These are phyloP conservation scores for Scaptomyza montana DNA, from an alignment of 1,140 invertebrate species.

Conservation along the genomic window DNA sequence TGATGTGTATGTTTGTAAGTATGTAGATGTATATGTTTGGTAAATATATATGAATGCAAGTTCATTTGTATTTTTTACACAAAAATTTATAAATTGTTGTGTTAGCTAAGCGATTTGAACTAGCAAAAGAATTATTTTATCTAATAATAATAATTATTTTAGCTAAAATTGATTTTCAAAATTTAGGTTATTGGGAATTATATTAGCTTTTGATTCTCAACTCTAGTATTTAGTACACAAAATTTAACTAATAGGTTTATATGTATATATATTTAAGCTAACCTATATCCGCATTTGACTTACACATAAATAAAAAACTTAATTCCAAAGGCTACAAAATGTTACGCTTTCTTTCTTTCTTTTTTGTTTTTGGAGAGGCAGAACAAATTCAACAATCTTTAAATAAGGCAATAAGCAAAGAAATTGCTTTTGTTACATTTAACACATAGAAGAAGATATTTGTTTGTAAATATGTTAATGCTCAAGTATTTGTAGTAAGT, in stretches of 20 bases:
- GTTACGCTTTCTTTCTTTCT: neutral
- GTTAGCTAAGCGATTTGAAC: slow-evolving; percentile 45
- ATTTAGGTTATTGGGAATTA: slow-evolving; percentile 30
- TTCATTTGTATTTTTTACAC: slow-evolving; percentile 51
- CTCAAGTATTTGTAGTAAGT: slow-evolving; percentile 39
- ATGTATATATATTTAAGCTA: slow-evolving; percentile 60
- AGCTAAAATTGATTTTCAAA: slow-evolving; percentile 43
- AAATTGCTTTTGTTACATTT: slow-evolving; percentile 45
- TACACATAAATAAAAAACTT: slow-evolving; percentile 59
- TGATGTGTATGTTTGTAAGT: slow-evolving; percentile 6
- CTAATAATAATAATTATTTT: slow-evolving; percentile 58
- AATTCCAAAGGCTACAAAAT: slow-evolving; percentile 63
- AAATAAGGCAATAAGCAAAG: slow-evolving; percentile 64
- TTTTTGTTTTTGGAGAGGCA: slow-evolving; percentile 15
- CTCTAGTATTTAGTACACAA: slow-evolving; percentile 49
- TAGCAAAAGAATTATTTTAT: slow-evolving; percentile 34
- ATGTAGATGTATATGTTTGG: slow-evolving; percentile 6
- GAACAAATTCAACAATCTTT: slow-evolving; percentile 65
- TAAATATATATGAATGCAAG: slow-evolving; percentile 22
- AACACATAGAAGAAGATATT: slow-evolving; percentile 49
- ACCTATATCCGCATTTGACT: slow-evolving; percentile 49
- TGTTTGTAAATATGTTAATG: slow-evolving; percentile 16
- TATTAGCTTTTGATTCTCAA: slow-evolving; percentile 51
- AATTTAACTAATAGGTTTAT: slow-evolving; percentile 60
- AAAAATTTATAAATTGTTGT: slow-evolving; percentile 52